Evolutionary conservation across 2,113 vertebrate genomes (phyloP).

Genomic region (Dromiciops gliroides): DNA sequence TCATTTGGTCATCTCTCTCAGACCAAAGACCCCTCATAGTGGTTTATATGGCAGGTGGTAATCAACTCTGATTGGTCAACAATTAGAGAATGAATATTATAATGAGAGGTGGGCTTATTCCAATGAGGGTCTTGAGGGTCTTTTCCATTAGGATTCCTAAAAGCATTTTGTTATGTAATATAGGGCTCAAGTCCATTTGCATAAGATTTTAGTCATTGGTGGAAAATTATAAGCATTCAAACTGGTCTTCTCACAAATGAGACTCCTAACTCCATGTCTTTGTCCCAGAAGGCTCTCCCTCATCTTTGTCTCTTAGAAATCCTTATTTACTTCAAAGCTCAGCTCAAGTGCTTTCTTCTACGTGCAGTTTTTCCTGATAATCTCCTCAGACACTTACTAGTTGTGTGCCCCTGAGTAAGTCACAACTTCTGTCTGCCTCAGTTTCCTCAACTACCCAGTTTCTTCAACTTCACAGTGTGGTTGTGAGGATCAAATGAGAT

Average conservation of each 20-base stretch:
- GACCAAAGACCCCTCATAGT: too few species aligned
- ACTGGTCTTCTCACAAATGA: neutral
- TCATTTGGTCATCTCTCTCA: too few species aligned
- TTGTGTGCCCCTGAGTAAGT: neutral
- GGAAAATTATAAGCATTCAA: neutral
- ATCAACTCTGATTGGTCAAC: neutral
- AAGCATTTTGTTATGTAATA: neutral
- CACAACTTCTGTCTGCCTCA: neutral
- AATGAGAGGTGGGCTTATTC: neutral
- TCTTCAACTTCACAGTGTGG: neutral
- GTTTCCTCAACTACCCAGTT: neutral
- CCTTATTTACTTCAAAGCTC: neutral
- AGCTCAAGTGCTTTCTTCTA: neutral
- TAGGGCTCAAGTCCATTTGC: neutral
- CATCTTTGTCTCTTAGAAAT: neutral
- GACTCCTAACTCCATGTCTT: neutral
- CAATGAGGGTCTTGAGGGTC: neutral
- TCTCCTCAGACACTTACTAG: neutral
- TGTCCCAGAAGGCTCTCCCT: neutral
- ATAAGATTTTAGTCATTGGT: neutral
- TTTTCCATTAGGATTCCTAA: neutral
- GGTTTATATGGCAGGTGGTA: neutral
- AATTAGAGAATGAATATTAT: neutral
- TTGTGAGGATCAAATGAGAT: neutral
- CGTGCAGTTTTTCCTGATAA: neutral